Evolutionary conservation across 2,797 vertebrate genomes (phyloP), one percentile per base, ranked within the genome.

Genomic region (Allobates femoralis): DNA sequence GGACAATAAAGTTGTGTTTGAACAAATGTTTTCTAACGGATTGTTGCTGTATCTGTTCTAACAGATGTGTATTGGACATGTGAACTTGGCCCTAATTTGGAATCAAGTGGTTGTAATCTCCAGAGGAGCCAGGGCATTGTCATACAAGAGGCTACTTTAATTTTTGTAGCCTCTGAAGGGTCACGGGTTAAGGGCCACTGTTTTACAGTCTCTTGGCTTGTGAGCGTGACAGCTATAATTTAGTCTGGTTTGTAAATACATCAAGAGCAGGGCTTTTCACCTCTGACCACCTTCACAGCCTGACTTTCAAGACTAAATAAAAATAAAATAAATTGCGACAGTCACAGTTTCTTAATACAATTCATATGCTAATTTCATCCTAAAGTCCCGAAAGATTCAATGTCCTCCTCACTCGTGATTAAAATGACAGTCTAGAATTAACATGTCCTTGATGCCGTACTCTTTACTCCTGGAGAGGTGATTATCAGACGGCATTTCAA

Each of bases 401-500:
- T 26, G 66, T 73, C 51, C 81, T 73, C 75, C 60, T 78, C 74
- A 69, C 46, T 67, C 6, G 46, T 78, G 60, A 77, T 66, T 66
- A 66, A 77, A 77, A 53, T 78, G 83, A 66, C 83, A 85, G 60
- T 51, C 26, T 66, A 77, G 76, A 85, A 85, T 75, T 62, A 83
- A 34, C 16, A 60, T 50, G 69, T 26, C 81, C 75, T 85, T 79
- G 62, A 67, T 55, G 50, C 51, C 41, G 3, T 60, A 37, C 62
- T 79, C 62, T 71, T 69, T 58, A 85, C 23, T 37, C 64, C 28
- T 46, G 32, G 51, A 85, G 51, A 85, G 62, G 84, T 71, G 51
- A 85, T 85, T 67, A 85, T 79, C 62, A 79, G 51, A 85, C 79
- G 84, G 32, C 75, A 85, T 86, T 81, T 86, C 69, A 56, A 62